A percentile compares a stretch with the other conserved stretches of the same genome.
These are phyloP conservation scores for Agriopis aurantiaria DNA, from an alignment of 2,888 invertebrate genomes.

Conservation along the genomic window DNA sequence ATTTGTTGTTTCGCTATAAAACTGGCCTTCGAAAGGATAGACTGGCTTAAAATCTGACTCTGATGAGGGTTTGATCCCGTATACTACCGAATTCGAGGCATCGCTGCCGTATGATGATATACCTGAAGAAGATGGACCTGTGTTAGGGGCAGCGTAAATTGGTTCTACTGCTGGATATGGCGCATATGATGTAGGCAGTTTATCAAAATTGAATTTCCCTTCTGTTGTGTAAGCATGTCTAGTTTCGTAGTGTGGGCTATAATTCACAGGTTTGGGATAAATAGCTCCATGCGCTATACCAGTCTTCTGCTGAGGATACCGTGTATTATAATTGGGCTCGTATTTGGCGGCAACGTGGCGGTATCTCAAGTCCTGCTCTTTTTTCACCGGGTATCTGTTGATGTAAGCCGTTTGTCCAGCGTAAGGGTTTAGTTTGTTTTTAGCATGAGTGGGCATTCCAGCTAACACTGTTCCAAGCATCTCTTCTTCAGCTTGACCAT, in stretches of 20 bases:
- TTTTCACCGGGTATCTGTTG: constrained; percentile 74
- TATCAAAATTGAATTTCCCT: constrained; percentile 70
- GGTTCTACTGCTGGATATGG: constrained; percentile 77
- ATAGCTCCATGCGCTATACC: constrained; percentile 82
- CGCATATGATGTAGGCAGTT: constrained; percentile 64
- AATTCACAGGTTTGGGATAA: constrained; percentile 75
- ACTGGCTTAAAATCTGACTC: constrained; percentile 81
- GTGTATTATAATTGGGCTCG: constrained; percentile 74
- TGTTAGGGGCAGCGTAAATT: constrained; percentile 78
- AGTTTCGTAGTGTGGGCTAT: constrained; percentile 76
- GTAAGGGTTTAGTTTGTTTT: constrained; percentile 80
- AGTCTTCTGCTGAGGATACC: constrained; percentile 81
- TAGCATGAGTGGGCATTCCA: constrained; percentile 87
- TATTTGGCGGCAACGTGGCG: constrained; percentile 75
- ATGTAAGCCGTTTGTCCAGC: constrained; percentile 75
- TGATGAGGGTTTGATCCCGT: constrained; percentile 76
- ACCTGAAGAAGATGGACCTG: constrained; percentile 66
- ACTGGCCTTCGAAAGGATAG: constrained; percentile 78
- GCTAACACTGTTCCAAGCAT: constrained; percentile 91
- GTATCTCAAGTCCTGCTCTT: constrained; percentile 80
- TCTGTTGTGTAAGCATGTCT: constrained; percentile 78
- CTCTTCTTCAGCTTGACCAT: constrained; percentile 92
- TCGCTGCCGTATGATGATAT: constrained; percentile 73
- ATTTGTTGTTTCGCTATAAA: constrained; percentile 74
- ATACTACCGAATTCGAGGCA: constrained; percentile 73